These are phyloP conservation scores for Pangasius macronema DNA, from an alignment of 2,797 vertebrate genomes.

Conservation along the genomic window DNA sequence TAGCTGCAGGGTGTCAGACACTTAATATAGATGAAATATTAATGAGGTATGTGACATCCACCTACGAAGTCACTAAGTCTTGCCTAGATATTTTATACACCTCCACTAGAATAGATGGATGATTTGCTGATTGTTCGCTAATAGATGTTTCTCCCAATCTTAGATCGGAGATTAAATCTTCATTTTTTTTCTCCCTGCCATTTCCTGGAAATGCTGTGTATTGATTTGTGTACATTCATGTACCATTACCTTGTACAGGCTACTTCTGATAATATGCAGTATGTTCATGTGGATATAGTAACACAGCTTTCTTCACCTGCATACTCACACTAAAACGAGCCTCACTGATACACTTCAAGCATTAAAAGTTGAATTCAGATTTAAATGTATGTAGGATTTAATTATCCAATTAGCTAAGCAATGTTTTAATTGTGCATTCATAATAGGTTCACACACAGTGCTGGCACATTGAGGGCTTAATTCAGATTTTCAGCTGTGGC, in stretches of 20 bases:
- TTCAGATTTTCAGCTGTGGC: neutral
- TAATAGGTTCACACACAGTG: constrained; percentile 14
- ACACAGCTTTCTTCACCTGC: neutral
- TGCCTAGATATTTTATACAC: constrained; percentile 22
- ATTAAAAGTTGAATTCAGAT: neutral
- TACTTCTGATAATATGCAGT: neutral
- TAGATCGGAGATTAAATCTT: constrained; percentile 16
- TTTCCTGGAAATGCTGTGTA: neutral
- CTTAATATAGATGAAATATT: constrained; percentile 50
- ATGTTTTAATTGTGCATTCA: constrained; percentile 34
- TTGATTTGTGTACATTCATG: neutral
- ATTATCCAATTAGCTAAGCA: constrained; percentile 29
- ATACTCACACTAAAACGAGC: neutral
- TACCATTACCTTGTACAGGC: neutral
- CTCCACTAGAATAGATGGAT: constrained; percentile 1
- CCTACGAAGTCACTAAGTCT: constrained; percentile 21
- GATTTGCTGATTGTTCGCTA: constrained; percentile 18
- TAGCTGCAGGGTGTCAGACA: constrained; percentile 37
- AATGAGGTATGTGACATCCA: constrained; percentile 43
- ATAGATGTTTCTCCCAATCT: neutral
- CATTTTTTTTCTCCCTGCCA: neutral
- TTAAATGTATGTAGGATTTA: constrained; percentile 10
- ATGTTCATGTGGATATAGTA: neutral
- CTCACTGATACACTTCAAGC: neutral
- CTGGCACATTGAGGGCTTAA: neutral